Evolutionary conservation across 2,888 invertebrate species (phyloP), one percentile per base, ranked within the genome.

Genomic region (Pecten maximus): DNA sequence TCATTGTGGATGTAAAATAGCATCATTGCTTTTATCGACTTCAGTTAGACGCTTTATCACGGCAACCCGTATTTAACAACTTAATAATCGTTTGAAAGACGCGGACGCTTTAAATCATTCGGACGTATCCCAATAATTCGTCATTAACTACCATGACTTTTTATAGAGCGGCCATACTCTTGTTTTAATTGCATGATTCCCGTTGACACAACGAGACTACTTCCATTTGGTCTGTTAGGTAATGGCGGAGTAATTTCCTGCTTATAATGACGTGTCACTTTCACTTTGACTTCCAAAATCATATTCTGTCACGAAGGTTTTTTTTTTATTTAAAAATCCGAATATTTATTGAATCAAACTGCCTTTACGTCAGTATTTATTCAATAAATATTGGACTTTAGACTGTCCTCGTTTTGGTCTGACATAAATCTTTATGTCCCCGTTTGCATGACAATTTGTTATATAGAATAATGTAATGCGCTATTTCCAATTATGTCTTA

Each of bases 11-110:
- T 74, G 74, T 74, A 74, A 74, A 74, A 60, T 60, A 60, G 60
- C 60, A 60, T 60, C 60, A 60, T 60, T 60, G 60, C 60, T 60
- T 74, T 74, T 74, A 74, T 74, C 74, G 74, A 74, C 74, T 74
- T 74, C 74, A 28, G 74, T 74, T 74, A 74, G 74, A 74, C 74
- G 74, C 74, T 74, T 74, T 74, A 74, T 74, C 74, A 74, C 12
- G 28, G 74, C 74, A 74, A 74, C 74, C 74, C 74, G 35, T 74
- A 74, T 74, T 74, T 74, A 74, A 74, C 74, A 74, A 74, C 74
- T 74, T 74, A 74, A 74, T 74, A 74, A 74, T 74, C 74, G 74
- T 74, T 35, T 74, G 35, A 74, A 74, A 74, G 74, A 74, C 74
- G 74, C 74, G 74, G 74, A 74, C 35, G 74, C 35, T 74, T 74